phyloP scores from a whole-genome alignment of 1,140 invertebrate genomes.

The Mamestra configurata region DNA sequence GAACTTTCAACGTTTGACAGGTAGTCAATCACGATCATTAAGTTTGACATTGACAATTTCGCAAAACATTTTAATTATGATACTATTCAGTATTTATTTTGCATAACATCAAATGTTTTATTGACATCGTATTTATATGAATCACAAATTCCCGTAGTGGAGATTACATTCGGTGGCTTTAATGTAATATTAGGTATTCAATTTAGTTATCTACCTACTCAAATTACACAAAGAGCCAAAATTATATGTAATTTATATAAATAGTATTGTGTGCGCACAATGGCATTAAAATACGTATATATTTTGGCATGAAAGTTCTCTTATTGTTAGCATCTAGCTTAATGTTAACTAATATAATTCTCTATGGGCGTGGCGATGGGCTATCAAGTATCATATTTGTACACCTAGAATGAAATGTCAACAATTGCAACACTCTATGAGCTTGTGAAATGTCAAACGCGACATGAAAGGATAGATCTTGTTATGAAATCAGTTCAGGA shows the following conservation, averaged over 20 bases:
- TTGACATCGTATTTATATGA: background rate
- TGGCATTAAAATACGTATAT: background rate
- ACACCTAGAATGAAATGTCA: conserved; percentile 18
- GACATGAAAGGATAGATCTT: background rate
- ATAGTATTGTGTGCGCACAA: background rate
- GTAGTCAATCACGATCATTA: no score
- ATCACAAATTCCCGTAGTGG: background rate
- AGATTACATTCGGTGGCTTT: background rate
- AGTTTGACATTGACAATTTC: no score
- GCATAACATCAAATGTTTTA: no score
- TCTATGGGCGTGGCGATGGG: conserved; percentile 24
- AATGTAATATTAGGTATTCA: background rate
- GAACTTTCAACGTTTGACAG: no score
- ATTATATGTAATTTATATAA: conserved; percentile 5
- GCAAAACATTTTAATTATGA: no score
- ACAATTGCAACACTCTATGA: conserved; percentile 25
- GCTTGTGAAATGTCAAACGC: conserved; percentile 33
- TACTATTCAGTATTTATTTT: no score
- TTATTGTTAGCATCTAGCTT: background rate
- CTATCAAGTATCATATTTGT: conserved; percentile 36
- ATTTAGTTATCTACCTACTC: background rate
- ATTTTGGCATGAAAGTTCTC: background rate
- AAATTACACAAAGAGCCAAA: background rate
- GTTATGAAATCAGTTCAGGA: background rate
- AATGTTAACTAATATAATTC: background rate